Evolutionary conservation across 2,888 invertebrate species (phyloP), one percentile per base, ranked within the genome.

Genomic region (Ligdia adustata): DNA sequence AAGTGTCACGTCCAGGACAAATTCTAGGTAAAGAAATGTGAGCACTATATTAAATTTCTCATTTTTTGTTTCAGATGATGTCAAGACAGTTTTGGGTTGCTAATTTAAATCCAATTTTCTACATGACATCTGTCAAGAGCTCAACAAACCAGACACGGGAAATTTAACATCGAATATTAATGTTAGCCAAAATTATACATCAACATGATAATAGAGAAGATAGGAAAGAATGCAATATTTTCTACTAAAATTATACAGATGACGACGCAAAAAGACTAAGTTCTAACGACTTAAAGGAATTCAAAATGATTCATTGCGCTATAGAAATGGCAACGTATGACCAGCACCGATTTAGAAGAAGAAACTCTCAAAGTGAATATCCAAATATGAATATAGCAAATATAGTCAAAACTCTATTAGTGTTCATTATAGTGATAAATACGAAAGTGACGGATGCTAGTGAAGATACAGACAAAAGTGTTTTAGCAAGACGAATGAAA

Each of bases 401-500:
- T 57, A 54, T 75, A 66, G 55, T 72, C 22, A 75, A 60, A 58
- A 54, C 70, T 52, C 51, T 63, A 35, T 41, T 81, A 64, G 64
- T 77, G 56, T 35, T 84, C 66, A 57, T 83, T 55, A 35, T 84
- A 74, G 40, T 73, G 40, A 54, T 74, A 55, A 65, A 70, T 58
- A 62, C 72, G 54, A 68, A 62, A 50, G 57, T 69, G 62, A 63
- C 35, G 35, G 9, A 73, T 37, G 66, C 57, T 28, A 51, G 78
- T 55, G 60, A 66, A 55, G 67, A 71, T 7, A 64, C 72, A 53
- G 69, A 69, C 14, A 55, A 72, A 57, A 69, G 69, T 34, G 73
- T 81, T 53, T 69, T 85, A 57, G 62, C 72, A 2, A 79, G 75
- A 57, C 72, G 74, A 58, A 66, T 88, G 58, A 80, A 75, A 49